Percentiles rank a stretch among this genome's conserved stretches.
Conservation (phyloP, 64 coral and sea anemone genomes). For the Trachythela sp. region DNA sequence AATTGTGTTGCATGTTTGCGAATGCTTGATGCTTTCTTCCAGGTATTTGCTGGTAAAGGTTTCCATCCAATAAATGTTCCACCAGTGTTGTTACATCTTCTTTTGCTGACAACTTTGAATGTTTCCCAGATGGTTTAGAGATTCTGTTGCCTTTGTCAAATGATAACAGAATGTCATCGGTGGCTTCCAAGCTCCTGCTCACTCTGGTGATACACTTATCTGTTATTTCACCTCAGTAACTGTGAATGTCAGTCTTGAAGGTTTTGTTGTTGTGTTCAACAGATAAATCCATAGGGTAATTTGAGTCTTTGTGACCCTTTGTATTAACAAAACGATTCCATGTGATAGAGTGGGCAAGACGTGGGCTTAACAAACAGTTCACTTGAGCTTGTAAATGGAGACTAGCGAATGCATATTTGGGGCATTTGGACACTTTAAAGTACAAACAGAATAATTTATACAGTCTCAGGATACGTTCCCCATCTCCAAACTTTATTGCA, state of each 20-base stretch:
- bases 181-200: not conserved
- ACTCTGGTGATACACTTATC: slow-evolving; percentile 42
- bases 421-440: slow-evolving; percentile 43
- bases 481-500: slow-evolving; percentile 53
- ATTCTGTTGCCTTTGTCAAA: slow-evolving; percentile 35
- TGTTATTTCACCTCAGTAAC: slow-evolving; percentile 53
- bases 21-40: slow-evolving; percentile 45
- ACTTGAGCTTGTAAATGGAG: slow-evolving; percentile 57
- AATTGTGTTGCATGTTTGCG: slow-evolving; percentile 25
- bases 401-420: slow-evolving; percentile 52
- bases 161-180: not conserved
- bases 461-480: slow-evolving; percentile 18
- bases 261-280: slow-evolving; percentile 57
- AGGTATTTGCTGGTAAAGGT: slow-evolving; percentile 40
- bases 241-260: slow-evolving; percentile 63
- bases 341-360: slow-evolving; percentile 43
- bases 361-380: slow-evolving; percentile 18
- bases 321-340: slow-evolving; percentile 65
- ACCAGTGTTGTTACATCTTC: slow-evolving; percentile 51
- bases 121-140: slow-evolving; percentile 52
- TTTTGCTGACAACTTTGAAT: slow-evolving; percentile 42
- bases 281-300: slow-evolving; percentile 52
- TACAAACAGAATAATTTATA: slow-evolving; percentile 47
- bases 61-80: not conserved
- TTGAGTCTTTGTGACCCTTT: slow-evolving; percentile 31